Evolutionary conservation across 2,888 invertebrate genomes (phyloP), one percentile per base, ranked within the genome.

Genomic region (Unio pictorum): DNA sequence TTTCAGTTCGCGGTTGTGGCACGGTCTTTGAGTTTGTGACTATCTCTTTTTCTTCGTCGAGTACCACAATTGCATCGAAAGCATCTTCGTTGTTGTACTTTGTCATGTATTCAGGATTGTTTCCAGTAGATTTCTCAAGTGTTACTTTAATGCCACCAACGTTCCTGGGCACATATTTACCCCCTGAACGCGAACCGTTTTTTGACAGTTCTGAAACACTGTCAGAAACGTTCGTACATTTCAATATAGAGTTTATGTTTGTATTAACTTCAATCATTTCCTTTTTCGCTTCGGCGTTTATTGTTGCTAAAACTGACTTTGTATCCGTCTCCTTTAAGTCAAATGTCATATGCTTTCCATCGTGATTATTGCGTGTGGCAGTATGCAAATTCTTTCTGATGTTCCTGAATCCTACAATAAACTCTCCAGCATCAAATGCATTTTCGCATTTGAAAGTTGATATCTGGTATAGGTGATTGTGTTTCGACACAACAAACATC

Each of bases 261-360:
- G 45, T 15, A 4, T 67, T 28, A 23, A 23, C 45, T 18, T 69
- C 56, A 30, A 66, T 61, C 1, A 66, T 45, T 8, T 66, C 61
- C 30, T 68, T 72, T 6, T 66, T 26, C 15, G 64, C 66, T 15
- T 59, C 61, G 59, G 56, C 57, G 0, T 65, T 34, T 4, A 62
- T 57, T 6, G 71, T 63, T 15, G 11, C 15, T 45, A 45, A 45
- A 45, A 45, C 45, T 34, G 76, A 74, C 23, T 57, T 70, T 18
- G 74, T 72, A 60, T 74, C 74, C 45, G 71, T 58, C 64, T 76
- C 74, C 56, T 74, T 23, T 28, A 68, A 72, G n/a, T 79, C 74
- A 20, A 84, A 71, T 4, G 85, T 86, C 85, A 84, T 84, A 72
- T 84, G 84, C 45, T 81, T 82, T 63, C 81, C 81, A 1, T 82